Evolutionary conservation across 2,888 invertebrate genomes (phyloP), one percentile per base, ranked within the genome.

Genomic region (Ornithoptera priamus): DNA sequence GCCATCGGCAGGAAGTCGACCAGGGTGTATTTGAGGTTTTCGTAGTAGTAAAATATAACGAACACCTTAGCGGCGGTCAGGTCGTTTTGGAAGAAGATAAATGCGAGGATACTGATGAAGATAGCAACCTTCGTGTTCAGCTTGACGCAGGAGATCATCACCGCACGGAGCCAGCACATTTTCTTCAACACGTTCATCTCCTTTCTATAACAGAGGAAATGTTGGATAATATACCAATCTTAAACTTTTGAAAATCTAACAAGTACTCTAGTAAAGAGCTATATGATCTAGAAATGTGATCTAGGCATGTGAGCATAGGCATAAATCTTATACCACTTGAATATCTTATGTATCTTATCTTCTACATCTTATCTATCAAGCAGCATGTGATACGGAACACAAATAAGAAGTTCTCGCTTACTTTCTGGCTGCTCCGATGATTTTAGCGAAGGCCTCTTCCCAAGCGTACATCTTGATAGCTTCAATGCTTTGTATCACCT

Each of bases 381-480:
- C 30, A 30, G 30, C 30, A 30, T 0, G 30, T 3, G 5, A 30
- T 67, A 42, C 7, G 15, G 12, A 6, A 56, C 56, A 8, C 20
- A 8, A 2, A 7, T 36, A 67, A 69, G 5, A 42, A 69, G 20
- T 22, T 17, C 15, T 62, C 42, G 85, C 93, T 85, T 83, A 96
- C 96, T 93, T 94, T 76, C 98, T 93, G 0, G 97, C 95, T 56
- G 94, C 89, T 8, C 95, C 95, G 10, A 98, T 95, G 50, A 97
- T 93, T 57, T 93, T 92, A 0, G 95, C 95, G 81, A 97, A 97
- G 0, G 96, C 96, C 57, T 94, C 94, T 84, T 97, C 97, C 95
- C 97, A 97, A 0, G 96, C 96, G 80, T 97, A 97, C 97, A 97
- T 97, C 84, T 97, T 97, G 74, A 97, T 96, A 0, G 97, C 96